Conservation (phyloP, 2,888 invertebrate genomes). For the Cosmia pyralina region DNA sequence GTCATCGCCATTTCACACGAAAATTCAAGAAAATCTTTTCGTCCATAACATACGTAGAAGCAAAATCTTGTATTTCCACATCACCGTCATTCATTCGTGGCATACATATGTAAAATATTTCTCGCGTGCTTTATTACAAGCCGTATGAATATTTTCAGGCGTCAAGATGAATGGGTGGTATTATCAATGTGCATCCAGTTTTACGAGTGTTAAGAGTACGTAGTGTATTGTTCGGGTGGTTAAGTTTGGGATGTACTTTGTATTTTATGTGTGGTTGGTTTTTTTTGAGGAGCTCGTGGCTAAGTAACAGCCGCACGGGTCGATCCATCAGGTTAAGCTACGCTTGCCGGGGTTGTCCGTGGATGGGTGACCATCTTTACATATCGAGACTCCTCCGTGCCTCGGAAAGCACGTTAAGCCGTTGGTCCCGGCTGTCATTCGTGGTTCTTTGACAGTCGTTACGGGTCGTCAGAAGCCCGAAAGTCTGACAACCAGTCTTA, state of each 20-base stretch:
- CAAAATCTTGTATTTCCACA: slow-evolving; percentile 51
- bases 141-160: slow-evolving; percentile 67
- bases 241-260: slow-evolving; percentile 52
- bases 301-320: no score
- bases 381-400: no score
- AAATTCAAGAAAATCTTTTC: slow-evolving; percentile 32
- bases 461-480: no score
- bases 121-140: slow-evolving; percentile 46
- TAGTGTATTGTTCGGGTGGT: slow-evolving; percentile 60
- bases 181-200: slow-evolving; percentile 70
- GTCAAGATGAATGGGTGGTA: slow-evolving; percentile 55
- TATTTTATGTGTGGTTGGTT: not conserved
- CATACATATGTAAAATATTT: slow-evolving; percentile 57
- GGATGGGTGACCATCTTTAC: no score
- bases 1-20: not conserved
- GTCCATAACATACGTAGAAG: slow-evolving; percentile 30
- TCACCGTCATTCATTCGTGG: slow-evolving; percentile 49
- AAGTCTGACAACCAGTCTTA: no score
- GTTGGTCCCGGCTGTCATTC: no score
- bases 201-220: slow-evolving; percentile 67
- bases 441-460: no score
- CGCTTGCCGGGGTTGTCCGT: no score
- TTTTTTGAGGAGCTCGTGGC: no score
- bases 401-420: no score
- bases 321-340: no score